phyloP scores from a whole-genome alignment of 2,888 invertebrate genomes.

The Dichetophora obliterata region DNA sequence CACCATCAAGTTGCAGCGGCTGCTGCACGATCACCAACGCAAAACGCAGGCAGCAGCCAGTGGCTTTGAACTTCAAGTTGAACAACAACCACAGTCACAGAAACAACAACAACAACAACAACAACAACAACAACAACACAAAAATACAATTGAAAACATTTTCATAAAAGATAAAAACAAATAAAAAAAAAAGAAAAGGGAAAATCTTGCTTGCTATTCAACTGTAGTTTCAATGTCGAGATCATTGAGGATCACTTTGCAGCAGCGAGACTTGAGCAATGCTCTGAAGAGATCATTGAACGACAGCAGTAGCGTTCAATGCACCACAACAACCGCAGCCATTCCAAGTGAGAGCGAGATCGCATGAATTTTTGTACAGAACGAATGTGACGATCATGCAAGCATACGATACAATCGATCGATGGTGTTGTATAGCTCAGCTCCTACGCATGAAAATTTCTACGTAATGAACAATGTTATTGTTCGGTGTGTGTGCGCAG shows the following conservation, averaged over 20 bases:
- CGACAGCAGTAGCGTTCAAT: conserved; percentile 34
- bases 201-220: conserved; percentile 35
- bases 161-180: conserved; percentile 16
- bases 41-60: conserved; percentile 21
- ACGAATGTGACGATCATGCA: too few relatives aligned
- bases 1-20: conserved; percentile 18
- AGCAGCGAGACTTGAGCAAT: neutral
- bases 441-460: conserved; percentile 20
- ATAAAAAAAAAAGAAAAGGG: conserved; percentile 27
- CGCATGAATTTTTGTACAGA: too few relatives aligned
- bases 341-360: neutral
- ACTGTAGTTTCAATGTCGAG: conserved; percentile 40
- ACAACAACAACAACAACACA: conserved; percentile 10
- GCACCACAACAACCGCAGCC: conserved; percentile 10
- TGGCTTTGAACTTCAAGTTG: conserved; percentile 36
- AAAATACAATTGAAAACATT: neutral
- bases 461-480: neutral
- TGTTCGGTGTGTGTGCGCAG: neutral
- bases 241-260: conserved; percentile 35
- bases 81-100: neutral
- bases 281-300: conserved; percentile 33
- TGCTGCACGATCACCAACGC: conserved; percentile 28
- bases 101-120: conserved; percentile 1
- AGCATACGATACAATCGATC: too few relatives aligned
- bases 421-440: neutral